phyloP scores from a whole-genome alignment of 2,888 invertebrate species.

The Xestobium rufovillosum region DNA sequence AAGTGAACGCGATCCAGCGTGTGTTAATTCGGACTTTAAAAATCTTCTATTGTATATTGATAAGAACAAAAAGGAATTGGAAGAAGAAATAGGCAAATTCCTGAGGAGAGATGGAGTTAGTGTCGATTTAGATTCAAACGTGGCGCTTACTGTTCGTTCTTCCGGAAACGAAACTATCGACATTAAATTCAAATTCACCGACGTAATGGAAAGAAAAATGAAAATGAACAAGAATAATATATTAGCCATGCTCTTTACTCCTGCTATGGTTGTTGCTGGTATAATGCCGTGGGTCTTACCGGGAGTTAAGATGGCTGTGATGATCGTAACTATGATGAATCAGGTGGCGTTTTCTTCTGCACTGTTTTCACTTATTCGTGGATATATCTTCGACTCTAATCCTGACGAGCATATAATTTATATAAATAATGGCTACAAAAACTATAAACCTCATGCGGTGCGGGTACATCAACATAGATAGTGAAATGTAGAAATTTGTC shows the following conservation, averaged over 20 bases:
- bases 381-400: conserved; percentile 50
- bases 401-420: conserved; percentile 51
- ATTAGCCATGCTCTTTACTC: conserved; percentile 52
- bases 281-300: conserved; percentile 62
- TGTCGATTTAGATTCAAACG: background rate
- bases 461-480: too few species aligned
- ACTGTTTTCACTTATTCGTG: conserved; percentile 50
- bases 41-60: too few species aligned
- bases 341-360: conserved; percentile 60
- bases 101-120: background rate
- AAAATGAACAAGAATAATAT: conserved; percentile 16
- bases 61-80: conserved; percentile 1
- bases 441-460: conserved; percentile 42
- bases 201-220: conserved; percentile 14
- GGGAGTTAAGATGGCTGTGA: conserved; percentile 57
- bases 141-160: background rate
- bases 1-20: too few species aligned
- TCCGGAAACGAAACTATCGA: background rate
- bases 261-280: conserved; percentile 58
- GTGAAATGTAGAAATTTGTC: conserved; percentile 6
- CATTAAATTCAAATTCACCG: conserved; percentile 8
- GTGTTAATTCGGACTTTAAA: too few species aligned
- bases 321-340: conserved; percentile 55
- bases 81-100: background rate
- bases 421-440: conserved; percentile 51